These are phyloP conservation scores for Choristoneura rosaceana DNA, from an alignment of 2,888 invertebrate genomes.

Conservation along the genomic window DNA sequence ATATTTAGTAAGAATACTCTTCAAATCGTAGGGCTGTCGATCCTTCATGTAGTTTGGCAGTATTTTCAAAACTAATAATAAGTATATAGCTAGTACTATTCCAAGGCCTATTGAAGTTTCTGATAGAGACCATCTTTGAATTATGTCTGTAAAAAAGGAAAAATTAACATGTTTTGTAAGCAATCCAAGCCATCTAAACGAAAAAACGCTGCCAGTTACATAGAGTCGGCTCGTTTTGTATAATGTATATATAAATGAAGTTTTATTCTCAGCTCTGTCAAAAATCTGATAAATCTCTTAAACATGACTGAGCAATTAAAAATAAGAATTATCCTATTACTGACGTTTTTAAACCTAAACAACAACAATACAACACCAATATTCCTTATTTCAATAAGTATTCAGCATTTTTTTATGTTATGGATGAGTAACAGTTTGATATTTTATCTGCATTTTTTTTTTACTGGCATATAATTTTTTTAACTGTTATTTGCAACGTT, in stretches of 20 bases:
- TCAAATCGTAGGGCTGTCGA: slow-evolving; percentile 87
- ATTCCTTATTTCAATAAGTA: neutral
- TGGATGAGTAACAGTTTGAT: too few relatives aligned
- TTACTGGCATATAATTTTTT: too few relatives aligned
- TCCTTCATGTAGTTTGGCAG: slow-evolving; percentile 90
- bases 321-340: too few relatives aligned
- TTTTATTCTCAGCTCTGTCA: too few relatives aligned
- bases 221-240: too few relatives aligned
- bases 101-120: slow-evolving; percentile 60
- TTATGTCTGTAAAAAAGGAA: slow-evolving; percentile 55
- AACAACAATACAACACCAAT: neutral
- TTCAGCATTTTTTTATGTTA: too few relatives aligned
- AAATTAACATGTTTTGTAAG: neutral
- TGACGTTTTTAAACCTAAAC: too few relatives aligned
- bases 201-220: too few relatives aligned
- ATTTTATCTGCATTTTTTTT: too few relatives aligned
- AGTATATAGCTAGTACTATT: slow-evolving; percentile 86
- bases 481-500: too few relatives aligned
- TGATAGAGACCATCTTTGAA: slow-evolving; percentile 63
- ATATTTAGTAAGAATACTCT: slow-evolving; percentile 87
- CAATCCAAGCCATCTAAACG: neutral
- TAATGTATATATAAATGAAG: too few relatives aligned
- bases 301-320: neutral
- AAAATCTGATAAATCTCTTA: neutral
- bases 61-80: slow-evolving; percentile 87